Percentiles rank a stretch among this genome's conserved stretches.
Conservation (phyloP, 1,140 invertebrate genomes). For the Tetranychus cinnabarinus region DNA sequence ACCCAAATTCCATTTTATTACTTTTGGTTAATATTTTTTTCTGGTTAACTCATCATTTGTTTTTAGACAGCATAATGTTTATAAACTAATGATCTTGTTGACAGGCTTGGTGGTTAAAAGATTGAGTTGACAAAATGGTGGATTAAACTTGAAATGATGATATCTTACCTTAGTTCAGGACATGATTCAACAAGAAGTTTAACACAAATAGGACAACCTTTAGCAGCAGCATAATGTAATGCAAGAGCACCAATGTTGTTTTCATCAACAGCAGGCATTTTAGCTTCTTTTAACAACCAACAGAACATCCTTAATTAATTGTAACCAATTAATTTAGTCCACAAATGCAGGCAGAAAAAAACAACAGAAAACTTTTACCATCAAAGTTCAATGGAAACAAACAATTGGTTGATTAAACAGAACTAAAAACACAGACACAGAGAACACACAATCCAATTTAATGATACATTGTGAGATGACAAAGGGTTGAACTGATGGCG, state of each 20-base stretch:
- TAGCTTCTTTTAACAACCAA: slow-evolving; percentile 25
- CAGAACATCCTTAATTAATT: slow-evolving; percentile 8
- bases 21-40: too few relatives aligned
- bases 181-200: slow-evolving; percentile 46
- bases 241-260: slow-evolving; percentile 35
- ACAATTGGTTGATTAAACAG: background rate
- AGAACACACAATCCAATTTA: background rate
- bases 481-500: background rate
- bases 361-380: background rate
- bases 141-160: background rate
- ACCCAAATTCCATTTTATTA: too few relatives aligned
- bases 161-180: slow-evolving; percentile 40
- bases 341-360: background rate
- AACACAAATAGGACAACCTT: slow-evolving; percentile 57
- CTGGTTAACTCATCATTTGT: too few relatives aligned
- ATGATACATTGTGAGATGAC: background rate
- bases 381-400: too few relatives aligned
- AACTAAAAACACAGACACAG: background rate
- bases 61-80: too few relatives aligned
- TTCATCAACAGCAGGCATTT: slow-evolving; percentile 29
- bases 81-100: too few relatives aligned
- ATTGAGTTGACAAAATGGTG: too few relatives aligned
- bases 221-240: slow-evolving; percentile 56
- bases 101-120: too few relatives aligned
- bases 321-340: background rate